Evolutionary conservation across 2,888 invertebrate genomes (phyloP), one percentile per base, ranked within the genome.

Genomic region (Drosophila prostipennis): DNA sequence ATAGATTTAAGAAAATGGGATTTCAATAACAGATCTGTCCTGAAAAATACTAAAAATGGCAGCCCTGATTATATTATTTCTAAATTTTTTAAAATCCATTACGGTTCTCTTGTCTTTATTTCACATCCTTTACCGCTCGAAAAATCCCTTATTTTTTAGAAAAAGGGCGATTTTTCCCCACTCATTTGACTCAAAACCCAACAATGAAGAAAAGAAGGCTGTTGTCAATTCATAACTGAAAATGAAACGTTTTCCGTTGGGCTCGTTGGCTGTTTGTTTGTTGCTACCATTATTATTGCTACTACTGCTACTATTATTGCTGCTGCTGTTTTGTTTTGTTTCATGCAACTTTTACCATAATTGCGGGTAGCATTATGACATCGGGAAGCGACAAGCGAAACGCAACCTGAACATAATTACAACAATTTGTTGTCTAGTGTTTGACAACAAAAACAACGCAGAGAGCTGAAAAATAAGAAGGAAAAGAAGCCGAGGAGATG

Each of bases 351-450:
- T 83, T 83, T 83, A 87, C 87, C 83, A 84, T 87, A 84, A 84
- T 84, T 84, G 85, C 79, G 39, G 61, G 60, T 48, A 79, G 57
- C 83, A 82, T 86, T 82, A 82, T 87, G 87, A 84, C 84, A 87
- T 82, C 78, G 82, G 77, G 86, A 82, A 82, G 82, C 82, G 82
- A 82, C 86, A 82, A 82, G 86, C 82, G 82, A 82, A 83, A 82
- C 86, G 82, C 87, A 86, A 78, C 77, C 79, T 65, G 79, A 61
- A 59, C 84, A 74, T 85, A 87, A 85, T 85, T 85, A 85, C 86
- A 80, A 87, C 85, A 85, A 87, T 85, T 85, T 85, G 85, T 85
- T 78, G 79, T 55, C 87, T 85, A 87, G 87, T 85, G 86, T 85
- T 87, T 87, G 87, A 75, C 78, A 68, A 68, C 52, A 72, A 49